Base-by-base conservation (phyloP, 2,888 invertebrate species). In the Xestia xanthographa region DNA sequence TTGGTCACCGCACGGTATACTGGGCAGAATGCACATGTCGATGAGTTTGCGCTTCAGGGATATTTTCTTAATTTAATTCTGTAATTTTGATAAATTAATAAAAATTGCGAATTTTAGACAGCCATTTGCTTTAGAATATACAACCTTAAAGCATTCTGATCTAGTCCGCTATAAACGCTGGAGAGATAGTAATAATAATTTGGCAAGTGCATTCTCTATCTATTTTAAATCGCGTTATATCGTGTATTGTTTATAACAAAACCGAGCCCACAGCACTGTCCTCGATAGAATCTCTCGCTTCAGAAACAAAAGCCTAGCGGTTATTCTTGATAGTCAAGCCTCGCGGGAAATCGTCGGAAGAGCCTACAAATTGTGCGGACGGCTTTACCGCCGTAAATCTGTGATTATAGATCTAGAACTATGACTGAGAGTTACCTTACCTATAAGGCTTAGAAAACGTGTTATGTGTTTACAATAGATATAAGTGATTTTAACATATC, bases 281-380 rank as follows among this genome's bases (percentile, higher is more conserved):
- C 17, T 56, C 43, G 0, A 66, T 71, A n/a, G 53, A 48, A 53
- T 66, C 34, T 53, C 45, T 65, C 11, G 26, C 38, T 58, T 62
- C n/a, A 60, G 26, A 74, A 70, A 74, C 77, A 80, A 74, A 72
- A 60, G 53, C 53, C 45, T 63, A 69, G 67, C 34, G 62, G 48
- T 60, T 79, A 71, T 71, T 72, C 72, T 66, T 70, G 79, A 77
- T 72, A 78, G 75, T 62, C 11, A 17, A 14, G 26, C 48, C 88
- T 79, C 87, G n/a, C 72, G 88, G 80, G 87, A 88, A 86, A 88
- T 86, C 75, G 73, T 34, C 14, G 67, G 45, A 12, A 79, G 50
- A 84, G 87, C 70, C 41, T 60, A 65, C 65, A 66, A 68, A 50
- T 66, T 72, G 63, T 58, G 43, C 29, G 9, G 65, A 50, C 34